phyloP scores from a whole-genome alignment of 2,888 invertebrate genomes.

The Hipparchia sbordonii region DNA sequence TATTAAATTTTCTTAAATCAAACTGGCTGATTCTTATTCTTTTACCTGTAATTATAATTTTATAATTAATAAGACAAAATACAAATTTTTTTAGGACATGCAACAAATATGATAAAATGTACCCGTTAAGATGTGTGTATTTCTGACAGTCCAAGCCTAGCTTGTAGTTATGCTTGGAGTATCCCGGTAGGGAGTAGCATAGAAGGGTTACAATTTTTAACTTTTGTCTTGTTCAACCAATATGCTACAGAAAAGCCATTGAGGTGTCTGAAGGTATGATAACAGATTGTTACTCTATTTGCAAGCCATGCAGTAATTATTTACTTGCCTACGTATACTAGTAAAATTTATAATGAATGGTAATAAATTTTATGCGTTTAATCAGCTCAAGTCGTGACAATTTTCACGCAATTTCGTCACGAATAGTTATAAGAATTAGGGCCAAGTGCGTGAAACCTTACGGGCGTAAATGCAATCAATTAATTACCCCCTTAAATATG shows the following conservation, averaged over 20 bases:
- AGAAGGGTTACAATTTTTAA: too few species aligned
- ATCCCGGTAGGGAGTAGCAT: too few species aligned
- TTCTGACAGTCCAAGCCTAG: too few species aligned
- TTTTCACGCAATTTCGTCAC: conserved; percentile 36
- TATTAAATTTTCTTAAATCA: conserved; percentile 9
- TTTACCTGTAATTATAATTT: too few species aligned
- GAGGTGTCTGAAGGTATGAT: too few species aligned
- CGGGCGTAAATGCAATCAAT: conserved; percentile 23
- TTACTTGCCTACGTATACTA: not conserved
- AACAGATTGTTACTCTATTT: not conserved
- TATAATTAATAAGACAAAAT: too few species aligned
- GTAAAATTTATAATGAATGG: conserved; percentile 1
- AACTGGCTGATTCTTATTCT: conserved; percentile 1
- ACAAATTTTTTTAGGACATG: too few species aligned
- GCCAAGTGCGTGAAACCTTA: conserved; percentile 33
- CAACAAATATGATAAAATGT: too few species aligned
- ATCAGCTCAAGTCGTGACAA: conserved; percentile 31
- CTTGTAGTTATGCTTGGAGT: too few species aligned
- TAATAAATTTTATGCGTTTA: conserved; percentile 19
- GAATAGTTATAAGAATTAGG: conserved; percentile 35
- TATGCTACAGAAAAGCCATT: too few species aligned
- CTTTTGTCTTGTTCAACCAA: too few species aligned
- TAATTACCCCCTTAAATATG: conserved; percentile 1
- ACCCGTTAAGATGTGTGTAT: too few species aligned
- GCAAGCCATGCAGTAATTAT: not conserved